Evolutionary conservation across 2,113 vertebrate species (phyloP).

Genomic region (Elaphurus davidianus): DNA sequence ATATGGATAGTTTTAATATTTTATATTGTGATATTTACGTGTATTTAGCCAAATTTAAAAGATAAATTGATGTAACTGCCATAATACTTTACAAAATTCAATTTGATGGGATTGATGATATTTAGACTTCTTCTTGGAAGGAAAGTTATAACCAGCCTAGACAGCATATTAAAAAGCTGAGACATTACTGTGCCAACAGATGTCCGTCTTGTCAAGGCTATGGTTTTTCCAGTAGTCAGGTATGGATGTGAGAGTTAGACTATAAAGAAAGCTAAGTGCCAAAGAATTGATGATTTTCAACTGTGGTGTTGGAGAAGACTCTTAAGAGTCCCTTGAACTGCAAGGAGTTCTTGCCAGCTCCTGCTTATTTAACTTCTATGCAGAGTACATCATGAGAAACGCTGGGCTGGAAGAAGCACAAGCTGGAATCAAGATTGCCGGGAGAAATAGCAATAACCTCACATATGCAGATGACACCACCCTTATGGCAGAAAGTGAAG

Average conservation of each 20-base stretch:
- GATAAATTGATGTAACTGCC: background rate
- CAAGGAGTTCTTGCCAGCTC: background rate
- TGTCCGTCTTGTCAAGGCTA: background rate
- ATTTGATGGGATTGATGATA: background rate
- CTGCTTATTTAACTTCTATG: no score
- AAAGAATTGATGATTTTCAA: background rate
- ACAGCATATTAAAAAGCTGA: background rate
- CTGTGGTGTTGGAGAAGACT: background rate
- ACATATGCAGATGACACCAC: no score
- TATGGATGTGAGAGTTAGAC: background rate
- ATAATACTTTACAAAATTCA: background rate
- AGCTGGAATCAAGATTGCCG: no score
- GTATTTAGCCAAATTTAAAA: background rate
- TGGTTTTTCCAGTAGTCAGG: background rate
- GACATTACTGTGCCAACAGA: background rate
- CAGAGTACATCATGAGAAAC: no score
- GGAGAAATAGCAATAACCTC: no score
- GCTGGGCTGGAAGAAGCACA: no score
- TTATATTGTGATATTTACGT: background rate
- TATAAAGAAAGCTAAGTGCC: background rate
- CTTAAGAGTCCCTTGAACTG: background rate
- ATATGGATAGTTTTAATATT: background rate
- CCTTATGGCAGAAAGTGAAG: no score
- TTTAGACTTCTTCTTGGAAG: background rate
- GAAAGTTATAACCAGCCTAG: background rate